Evolutionary conservation across 1,140 invertebrate species (phyloP), one percentile per base, ranked within the genome.

Genomic region (Drosophila trapezifrons): DNA sequence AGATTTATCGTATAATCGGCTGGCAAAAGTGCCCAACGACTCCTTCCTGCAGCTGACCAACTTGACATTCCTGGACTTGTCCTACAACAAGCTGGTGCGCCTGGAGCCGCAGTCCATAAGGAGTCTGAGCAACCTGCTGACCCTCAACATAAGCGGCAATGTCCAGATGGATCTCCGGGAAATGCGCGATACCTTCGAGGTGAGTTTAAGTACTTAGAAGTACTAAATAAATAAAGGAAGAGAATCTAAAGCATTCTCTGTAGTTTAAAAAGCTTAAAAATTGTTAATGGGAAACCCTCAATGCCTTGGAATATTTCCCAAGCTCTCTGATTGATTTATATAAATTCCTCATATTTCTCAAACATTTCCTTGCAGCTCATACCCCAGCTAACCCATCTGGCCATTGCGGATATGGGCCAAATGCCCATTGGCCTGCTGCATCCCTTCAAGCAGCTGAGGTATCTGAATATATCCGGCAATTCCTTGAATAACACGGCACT

Each of bases 71-170:
- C 89, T 96, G 63, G 96, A 97, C 86, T 93, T 97, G 29, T 94
- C 95, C 55, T 95, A 95, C 89, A 97, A 97, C 81, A 95, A 95
- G 90, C 93, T 96, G 52, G 94, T 94, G 70, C 93, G 93, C 17
- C 93, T 96, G 42, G 94, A 95, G 84, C 93, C 94, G 5, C 93
- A 95, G 54, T 94, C 94, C 32, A 91, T 96, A 59, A 92, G 92
- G 58, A 80, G 80, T 38, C 46, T 92, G 47, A 67, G 64, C 69
- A 90, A 86, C 12, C 62, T 92, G 40, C 86, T 93, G 51, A 93
- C 92, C 25, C 93, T 97, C 1, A 93, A 94, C 67, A 93, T 96
- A 9, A 95, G 95, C 59, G 95, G 95, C 3, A 96, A 96, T 84
- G 49, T 84, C 0, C 80, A 76, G 6, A 92, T 92, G 90, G 90